Conservation (phyloP, 2,797 vertebrate genomes). For the Eptatretus atami region DNA sequence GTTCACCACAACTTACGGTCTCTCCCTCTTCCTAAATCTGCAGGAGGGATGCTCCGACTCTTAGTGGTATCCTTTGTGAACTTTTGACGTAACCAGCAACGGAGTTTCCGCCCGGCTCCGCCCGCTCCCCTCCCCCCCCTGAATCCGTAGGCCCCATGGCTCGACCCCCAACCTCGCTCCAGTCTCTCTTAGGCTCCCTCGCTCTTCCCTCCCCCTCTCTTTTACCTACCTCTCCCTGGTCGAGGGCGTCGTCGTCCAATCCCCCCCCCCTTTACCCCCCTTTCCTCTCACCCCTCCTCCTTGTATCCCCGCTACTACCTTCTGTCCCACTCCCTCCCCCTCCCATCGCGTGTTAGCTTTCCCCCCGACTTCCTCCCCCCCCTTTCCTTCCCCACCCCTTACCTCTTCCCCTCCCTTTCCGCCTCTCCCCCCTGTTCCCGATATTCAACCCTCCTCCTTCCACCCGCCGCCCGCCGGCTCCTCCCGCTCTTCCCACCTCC, state of each 20-base stretch:
- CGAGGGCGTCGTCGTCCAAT: too few relatives aligned
- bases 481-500: too few relatives aligned
- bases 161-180: too few relatives aligned
- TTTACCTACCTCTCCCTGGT: background rate
- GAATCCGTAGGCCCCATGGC: too few relatives aligned
- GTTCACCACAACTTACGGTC: too few relatives aligned
- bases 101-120: too few relatives aligned
- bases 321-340: background rate
- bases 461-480: background rate
- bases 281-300: background rate
- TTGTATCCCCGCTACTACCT: background rate
- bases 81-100: too few relatives aligned
- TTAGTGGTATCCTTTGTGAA: too few relatives aligned
- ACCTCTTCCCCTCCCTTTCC: background rate
- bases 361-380: background rate
- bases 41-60: too few relatives aligned
- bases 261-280: background rate
- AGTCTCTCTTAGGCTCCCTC: background rate
- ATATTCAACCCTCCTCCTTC: background rate
- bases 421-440: background rate
- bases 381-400: background rate
- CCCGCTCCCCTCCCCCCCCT: too few relatives aligned
- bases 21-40: too few relatives aligned
- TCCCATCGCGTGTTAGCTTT: background rate
- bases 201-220: background rate